Evolutionary conservation across 2,113 vertebrate species (phyloP).

Genomic region (Pardalotus punctatus): DNA sequence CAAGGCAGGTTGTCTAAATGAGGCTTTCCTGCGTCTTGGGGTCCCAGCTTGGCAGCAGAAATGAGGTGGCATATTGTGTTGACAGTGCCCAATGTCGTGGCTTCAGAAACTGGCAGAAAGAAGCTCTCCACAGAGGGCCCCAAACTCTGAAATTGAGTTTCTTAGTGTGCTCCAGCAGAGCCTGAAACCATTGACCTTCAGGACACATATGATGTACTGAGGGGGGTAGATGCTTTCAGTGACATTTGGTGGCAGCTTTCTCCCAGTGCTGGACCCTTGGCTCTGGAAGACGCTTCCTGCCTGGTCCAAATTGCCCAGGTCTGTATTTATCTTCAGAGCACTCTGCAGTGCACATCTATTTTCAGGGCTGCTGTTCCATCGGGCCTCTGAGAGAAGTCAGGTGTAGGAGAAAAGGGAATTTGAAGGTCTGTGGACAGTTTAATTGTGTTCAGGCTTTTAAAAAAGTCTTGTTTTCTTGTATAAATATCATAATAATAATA

Average conservation of each 20-base stretch:
- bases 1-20: neutral
- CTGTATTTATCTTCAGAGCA: neutral
- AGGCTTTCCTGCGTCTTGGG: neutral
- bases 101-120: slow-evolving; percentile 1
- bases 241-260: neutral
- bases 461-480: neutral
- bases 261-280: neutral
- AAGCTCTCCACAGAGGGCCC: neutral
- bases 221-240: neutral
- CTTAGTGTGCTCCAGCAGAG: slow-evolving; percentile 15
- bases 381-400: slow-evolving; percentile 2
- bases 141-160: neutral
- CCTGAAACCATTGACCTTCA: slow-evolving; percentile 32
- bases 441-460: neutral
- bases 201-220: neutral
- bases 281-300: neutral
- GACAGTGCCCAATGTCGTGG: neutral
- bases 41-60: slow-evolving; percentile 8
- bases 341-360: neutral
- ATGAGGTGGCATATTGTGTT: slow-evolving; percentile 18
- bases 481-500: neutral
- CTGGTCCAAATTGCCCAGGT: neutral
- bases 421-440: neutral
- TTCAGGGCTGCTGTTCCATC: neutral
- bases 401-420: neutral